Evolutionary conservation across 2,797 vertebrate species (phyloP).

Genomic region (Amblyraja radiata): DNA sequence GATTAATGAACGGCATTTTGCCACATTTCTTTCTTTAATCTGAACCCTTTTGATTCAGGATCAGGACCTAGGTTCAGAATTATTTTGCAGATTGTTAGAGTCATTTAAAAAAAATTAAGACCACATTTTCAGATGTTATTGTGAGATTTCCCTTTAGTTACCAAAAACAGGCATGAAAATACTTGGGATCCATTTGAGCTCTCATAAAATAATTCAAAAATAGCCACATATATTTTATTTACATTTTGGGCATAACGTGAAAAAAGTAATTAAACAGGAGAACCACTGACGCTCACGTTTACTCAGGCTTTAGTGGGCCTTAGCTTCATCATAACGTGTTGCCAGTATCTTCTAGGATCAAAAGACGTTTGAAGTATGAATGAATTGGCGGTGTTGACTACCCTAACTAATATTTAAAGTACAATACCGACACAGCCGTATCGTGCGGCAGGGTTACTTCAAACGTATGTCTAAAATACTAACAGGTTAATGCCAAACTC

Average conservation of each 20-base stretch:
- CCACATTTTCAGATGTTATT: background rate
- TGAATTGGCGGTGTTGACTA: background rate
- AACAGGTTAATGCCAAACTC: background rate
- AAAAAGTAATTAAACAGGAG: background rate
- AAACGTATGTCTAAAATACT: background rate
- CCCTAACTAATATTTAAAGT: background rate
- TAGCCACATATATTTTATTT: background rate
- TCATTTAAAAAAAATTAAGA: background rate
- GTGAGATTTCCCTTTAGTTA: background rate
- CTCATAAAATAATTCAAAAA: background rate
- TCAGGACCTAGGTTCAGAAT: background rate
- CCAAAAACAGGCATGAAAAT: background rate
- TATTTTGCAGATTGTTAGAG: background rate
- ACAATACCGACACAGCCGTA: background rate
- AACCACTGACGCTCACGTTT: too few relatives aligned
- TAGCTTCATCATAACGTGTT: background rate
- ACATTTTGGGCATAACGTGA: background rate
- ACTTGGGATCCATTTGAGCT: background rate
- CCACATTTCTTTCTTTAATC: background rate
- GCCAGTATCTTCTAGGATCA: too few relatives aligned
- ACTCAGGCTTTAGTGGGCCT: background rate
- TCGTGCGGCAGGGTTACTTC: background rate
- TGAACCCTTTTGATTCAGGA: background rate
- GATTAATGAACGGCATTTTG: background rate
- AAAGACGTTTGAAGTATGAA: background rate